Conservation (phyloP, 1,140 invertebrate species). For the Bradysia coprophila region DNA sequence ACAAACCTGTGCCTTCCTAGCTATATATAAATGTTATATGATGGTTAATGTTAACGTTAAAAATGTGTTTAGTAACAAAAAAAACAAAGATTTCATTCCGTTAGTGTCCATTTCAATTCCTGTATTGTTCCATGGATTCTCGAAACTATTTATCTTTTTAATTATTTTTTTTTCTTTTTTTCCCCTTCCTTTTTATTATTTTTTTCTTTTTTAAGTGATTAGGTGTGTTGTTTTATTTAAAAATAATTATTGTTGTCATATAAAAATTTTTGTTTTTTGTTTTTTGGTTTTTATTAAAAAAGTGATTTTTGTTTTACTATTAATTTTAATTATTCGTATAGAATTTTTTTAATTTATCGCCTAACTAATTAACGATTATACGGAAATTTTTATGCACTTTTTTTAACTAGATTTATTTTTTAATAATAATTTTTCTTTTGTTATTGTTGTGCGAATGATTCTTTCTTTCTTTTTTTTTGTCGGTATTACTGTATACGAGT, state of each 20-base stretch:
- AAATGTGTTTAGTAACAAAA: conserved; percentile 28
- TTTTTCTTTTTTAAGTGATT: conserved; percentile 7
- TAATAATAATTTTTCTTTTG: neutral
- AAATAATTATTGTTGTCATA: conserved; percentile 2
- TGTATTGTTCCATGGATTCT: neutral
- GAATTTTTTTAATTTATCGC: conserved; percentile 7
- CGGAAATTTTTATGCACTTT: conserved; percentile 6
- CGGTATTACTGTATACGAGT: neutral
- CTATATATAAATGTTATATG: conserved; percentile 15
- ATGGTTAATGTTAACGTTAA: conserved; percentile 13
- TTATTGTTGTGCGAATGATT: neutral
- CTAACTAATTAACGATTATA: conserved; percentile 7
- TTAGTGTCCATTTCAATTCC: conserved; percentile 14
- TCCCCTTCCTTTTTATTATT: conserved; percentile 7
- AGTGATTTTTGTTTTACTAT: neutral
- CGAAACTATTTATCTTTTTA: conserved; percentile 8
- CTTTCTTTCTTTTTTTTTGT: neutral
- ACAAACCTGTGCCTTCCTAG: conserved; percentile 26
- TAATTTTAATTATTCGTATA: conserved; percentile 1
- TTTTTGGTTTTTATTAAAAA: no score
- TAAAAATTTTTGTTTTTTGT: conserved; percentile 2
- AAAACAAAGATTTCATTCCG: conserved; percentile 34
- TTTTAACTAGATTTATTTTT: neutral
- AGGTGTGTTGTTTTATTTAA: conserved; percentile 4
- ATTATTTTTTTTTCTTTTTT: conserved; percentile 9